These are phyloP conservation scores for Lithobates sylvaticus DNA, from an alignment of 2,797 vertebrate genomes.

Conservation along the genomic window DNA sequence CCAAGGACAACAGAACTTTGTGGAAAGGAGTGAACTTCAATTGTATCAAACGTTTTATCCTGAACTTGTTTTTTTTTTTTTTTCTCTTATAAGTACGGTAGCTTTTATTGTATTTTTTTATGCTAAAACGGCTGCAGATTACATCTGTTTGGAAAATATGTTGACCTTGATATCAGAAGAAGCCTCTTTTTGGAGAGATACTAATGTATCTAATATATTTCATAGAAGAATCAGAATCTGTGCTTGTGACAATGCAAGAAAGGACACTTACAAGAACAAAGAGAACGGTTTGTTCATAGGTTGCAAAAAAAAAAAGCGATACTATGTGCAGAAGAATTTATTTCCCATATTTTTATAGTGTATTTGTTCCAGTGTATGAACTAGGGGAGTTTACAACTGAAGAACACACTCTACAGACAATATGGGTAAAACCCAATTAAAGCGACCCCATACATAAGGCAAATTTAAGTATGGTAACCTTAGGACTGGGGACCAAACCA, in stretches of 20 bases:
- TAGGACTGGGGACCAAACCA: no score
- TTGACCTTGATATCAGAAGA: slow-evolving; percentile 43
- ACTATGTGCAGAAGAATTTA: neutral
- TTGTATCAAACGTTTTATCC: slow-evolving; percentile 35
- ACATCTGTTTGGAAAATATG: slow-evolving; percentile 54
- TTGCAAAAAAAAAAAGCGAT: neutral
- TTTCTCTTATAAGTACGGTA: neutral
- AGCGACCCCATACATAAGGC: no score
- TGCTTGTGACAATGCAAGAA: neutral
- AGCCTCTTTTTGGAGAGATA: slow-evolving; percentile 28
- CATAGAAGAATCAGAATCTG: neutral
- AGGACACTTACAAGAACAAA: neutral
- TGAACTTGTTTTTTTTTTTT: slow-evolving; percentile 27
- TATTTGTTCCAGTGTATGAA: neutral
- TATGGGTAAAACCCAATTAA: no score
- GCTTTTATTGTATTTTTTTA: slow-evolving; percentile 42
- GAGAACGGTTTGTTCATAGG: neutral
- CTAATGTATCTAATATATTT: slow-evolving; percentile 31
- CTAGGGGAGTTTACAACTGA: no score
- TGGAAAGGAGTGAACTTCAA: slow-evolving; percentile 5
- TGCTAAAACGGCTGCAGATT: slow-evolving; percentile 25
- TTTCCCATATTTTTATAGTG: no score
- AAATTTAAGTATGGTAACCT: no score
- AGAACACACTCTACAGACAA: no score
- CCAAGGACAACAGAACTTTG: slow-evolving; percentile 23